Evolutionary conservation across 2,888 invertebrate species (phyloP), one percentile per base, ranked within the genome.

Genomic region (Cepaea hortensis): DNA sequence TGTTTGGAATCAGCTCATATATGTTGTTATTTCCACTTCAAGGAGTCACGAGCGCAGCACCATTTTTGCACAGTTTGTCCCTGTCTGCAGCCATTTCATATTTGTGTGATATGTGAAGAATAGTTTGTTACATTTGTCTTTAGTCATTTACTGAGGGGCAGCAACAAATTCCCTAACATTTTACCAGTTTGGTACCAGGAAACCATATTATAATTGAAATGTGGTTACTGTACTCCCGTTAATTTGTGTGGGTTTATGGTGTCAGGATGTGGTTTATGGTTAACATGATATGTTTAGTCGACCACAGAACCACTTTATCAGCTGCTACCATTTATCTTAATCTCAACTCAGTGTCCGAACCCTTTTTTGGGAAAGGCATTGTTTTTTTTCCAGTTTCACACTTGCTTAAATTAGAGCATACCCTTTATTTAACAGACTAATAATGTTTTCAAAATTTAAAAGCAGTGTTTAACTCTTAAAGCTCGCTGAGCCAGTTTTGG

Each of bases 21-120:
- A n/a, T 68, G 18, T 68, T 68, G 18, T 20, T 20, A 15, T 68
- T 18, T 18, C 18, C 68, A 68, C 18, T 18, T 20, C 7, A 11
- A 55, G 55, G 5, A 79, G 23, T 48, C 48, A 81, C 9, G 23
- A 20, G 62, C 75, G 83, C 84, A 84, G 84, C 84, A 84, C 75
- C n/a, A n/a, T 65, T 65, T 62, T 75, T 84, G 73, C n/a, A 75
- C 61, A 48, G 35, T 62, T 46, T 35, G 15, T 76, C 68, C 61
- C 55, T 55, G 4, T 55, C 61, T 46, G n/a, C 50, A 65, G n/a
- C 62, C 76, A 65, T 84, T 84, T 65, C 76, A 15, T 7, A 77
- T 48, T 85, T 79, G 35, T 50, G 62, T 68, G 68, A 70, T 70
- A 50, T 81, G 20, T 55, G 20, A 23, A 65, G 20, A 48, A 9